Evolutionary conservation across 2,888 invertebrate species (phyloP).

Genomic region (Drosophila borealis): DNA sequence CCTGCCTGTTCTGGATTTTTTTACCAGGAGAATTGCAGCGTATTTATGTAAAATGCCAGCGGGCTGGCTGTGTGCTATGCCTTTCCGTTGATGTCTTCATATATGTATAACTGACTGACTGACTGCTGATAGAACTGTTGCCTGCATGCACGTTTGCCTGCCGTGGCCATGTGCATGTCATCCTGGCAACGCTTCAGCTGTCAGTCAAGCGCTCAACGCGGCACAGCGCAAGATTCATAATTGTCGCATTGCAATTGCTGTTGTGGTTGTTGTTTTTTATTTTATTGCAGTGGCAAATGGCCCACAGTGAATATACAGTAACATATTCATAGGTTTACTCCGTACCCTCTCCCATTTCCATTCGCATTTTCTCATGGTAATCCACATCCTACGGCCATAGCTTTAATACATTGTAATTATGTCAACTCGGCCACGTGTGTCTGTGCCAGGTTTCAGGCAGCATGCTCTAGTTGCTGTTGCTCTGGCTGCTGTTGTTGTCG

Average conservation of each 20-base stretch:
- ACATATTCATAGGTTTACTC: conserved; percentile 19
- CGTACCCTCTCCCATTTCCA: conserved; percentile 26
- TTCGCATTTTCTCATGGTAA: conserved; percentile 18
- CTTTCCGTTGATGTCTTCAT: conserved; percentile 64
- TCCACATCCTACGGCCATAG: conserved; percentile 46
- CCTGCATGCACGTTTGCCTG: conserved; percentile 12
- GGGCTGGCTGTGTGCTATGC: conserved; percentile 29
- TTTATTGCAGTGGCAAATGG: conserved; percentile 21
- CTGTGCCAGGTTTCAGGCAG: conserved; percentile 7
- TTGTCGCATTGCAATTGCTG: conserved; percentile 49
- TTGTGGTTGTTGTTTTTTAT: conserved; percentile 22
- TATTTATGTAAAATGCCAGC: conserved; percentile 55
- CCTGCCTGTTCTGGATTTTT: neutral
- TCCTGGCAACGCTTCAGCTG: conserved; percentile 66
- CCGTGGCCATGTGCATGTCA: conserved; percentile 10
- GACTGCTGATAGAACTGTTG: conserved; percentile 29
- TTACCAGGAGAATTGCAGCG: conserved; percentile 16
- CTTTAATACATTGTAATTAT: conserved; percentile 78
- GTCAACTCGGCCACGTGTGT: conserved; percentile 56
- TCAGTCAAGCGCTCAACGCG: conserved; percentile 63
- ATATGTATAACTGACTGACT: conserved; percentile 33
- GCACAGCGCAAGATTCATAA: conserved; percentile 67
- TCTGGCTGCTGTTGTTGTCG: conserved; percentile 1
- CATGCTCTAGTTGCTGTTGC: conserved; percentile 9
- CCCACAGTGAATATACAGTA: conserved; percentile 10